Conservation (phyloP, 2,113 vertebrate genomes). For the Lipophrys pholis region DNA sequence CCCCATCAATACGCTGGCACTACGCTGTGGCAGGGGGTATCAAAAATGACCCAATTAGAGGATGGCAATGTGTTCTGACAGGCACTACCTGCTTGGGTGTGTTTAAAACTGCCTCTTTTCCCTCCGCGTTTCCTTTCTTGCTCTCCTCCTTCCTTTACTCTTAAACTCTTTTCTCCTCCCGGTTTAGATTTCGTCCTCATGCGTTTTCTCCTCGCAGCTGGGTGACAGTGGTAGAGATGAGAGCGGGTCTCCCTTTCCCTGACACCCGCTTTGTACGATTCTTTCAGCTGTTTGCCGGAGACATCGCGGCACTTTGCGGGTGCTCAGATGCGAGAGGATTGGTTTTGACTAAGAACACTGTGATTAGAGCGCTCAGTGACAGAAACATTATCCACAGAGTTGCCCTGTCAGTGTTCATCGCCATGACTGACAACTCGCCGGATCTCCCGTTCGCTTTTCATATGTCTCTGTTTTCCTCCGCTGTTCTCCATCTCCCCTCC, state of each 20-base stretch:
- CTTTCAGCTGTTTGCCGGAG: slow-evolving; percentile 70
- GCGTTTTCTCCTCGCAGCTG: slow-evolving; percentile 27
- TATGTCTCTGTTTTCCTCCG: slow-evolving; percentile 48
- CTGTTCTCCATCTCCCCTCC: slow-evolving; percentile 40
- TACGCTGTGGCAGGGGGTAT: slow-evolving; percentile 68
- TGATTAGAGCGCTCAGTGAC: slow-evolving; percentile 76
- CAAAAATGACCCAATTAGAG: slow-evolving; percentile 84
- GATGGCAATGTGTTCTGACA: slow-evolving; percentile 81
- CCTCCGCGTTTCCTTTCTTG: neutral
- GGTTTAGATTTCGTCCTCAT: neutral
- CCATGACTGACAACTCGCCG: slow-evolving; percentile 73
- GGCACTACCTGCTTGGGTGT: slow-evolving; percentile 81
- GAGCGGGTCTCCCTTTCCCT: slow-evolving; percentile 55
- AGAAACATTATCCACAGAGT: slow-evolving; percentile 79
- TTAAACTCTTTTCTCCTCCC: slow-evolving; percentile 28
- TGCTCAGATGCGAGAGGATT: slow-evolving; percentile 57
- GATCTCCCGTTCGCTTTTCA: slow-evolving; percentile 66
- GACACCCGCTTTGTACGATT: slow-evolving; percentile 61
- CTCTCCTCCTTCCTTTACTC: slow-evolving; percentile 1
- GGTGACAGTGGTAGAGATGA: slow-evolving; percentile 56
- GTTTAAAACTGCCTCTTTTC: slow-evolving; percentile 52
- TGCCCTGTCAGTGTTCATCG: slow-evolving; percentile 72
- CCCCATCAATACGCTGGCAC: slow-evolving; percentile 79
- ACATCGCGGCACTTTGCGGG: slow-evolving; percentile 58
- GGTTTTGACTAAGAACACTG: slow-evolving; percentile 77